These are phyloP conservation scores for Muschampia staudingeri DNA, from an alignment of 2,888 invertebrate species.

Conservation along the genomic window DNA sequence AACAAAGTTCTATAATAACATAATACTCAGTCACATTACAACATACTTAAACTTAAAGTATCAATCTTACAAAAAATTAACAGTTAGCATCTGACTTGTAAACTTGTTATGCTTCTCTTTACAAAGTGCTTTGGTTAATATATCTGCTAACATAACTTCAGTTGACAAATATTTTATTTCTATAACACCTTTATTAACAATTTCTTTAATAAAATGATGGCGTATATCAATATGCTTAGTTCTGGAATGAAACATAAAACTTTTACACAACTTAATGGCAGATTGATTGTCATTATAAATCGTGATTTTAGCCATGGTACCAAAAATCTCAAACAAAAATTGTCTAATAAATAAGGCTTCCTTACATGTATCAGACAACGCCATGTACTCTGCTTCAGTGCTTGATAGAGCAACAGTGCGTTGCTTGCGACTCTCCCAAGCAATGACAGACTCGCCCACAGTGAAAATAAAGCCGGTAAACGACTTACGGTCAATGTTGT, in stretches of 20 bases:
- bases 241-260: conserved; percentile 33
- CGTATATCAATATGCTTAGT: conserved; percentile 35
- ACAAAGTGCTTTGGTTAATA: not conserved
- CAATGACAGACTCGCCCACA: conserved; percentile 7
- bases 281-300: conserved; percentile 41
- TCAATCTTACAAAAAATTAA: not conserved
- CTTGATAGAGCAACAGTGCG: conserved; percentile 4
- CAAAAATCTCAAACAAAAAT: conserved; percentile 18
- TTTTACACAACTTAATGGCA: conserved; percentile 36
- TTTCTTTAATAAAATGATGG: conserved; percentile 17
- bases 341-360: conserved; percentile 17
- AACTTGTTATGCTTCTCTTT: not conserved
- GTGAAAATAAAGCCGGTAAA: not conserved
- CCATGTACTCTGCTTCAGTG: conserved; percentile 12
- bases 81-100: not conserved
- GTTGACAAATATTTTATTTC: conserved; percentile 2
- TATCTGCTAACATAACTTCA: not conserved
- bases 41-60: too few species aligned
- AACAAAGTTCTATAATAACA: too few species aligned
- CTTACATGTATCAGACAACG: conserved; percentile 17
- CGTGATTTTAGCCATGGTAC: conserved; percentile 28
- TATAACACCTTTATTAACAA: conserved; percentile 6
- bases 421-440: conserved; percentile 12
- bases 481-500: not conserved
- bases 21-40: too few species aligned